Evolutionary conservation across 2,113 vertebrate genomes (phyloP), one percentile per base, ranked within the genome.

Genomic region (Psittacara wagleri): DNA sequence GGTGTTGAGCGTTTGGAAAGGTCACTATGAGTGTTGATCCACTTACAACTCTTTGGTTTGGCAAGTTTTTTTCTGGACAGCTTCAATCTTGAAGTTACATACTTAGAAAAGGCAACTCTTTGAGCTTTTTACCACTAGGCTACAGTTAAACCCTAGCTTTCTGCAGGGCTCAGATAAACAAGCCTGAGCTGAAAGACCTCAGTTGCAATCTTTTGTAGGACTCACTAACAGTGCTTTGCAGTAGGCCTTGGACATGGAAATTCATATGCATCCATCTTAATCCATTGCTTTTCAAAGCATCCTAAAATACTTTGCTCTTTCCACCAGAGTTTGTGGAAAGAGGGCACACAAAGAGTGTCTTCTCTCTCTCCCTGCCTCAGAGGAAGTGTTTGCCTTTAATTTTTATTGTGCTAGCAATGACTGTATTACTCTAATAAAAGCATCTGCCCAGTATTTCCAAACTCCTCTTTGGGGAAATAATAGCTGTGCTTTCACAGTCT

Each of bases 381-480:
- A 80, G 67, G 67, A 87, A 91, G 75, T 0, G 0, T 13, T 85
- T 80, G 70, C 9, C 44, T 91, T 85, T 77, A 57, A 66, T 85
- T 92, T 77, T 90, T 83, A 72, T 74, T 83, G 49, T 39, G 24
- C 46, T 59, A 59, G 20, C 7, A 19, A 18, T 78, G 44, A 33
- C 82, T 77, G 5, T 33, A 51, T 94, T 84, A 39, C 48, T 94
- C 12, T 19, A 84, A 77, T 57, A 85, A 95, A 91, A 80, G 5
- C 63, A 90, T 90, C 78, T 88, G 18, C 39, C 46, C 37, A 35
- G 10, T 49, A 46, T 77, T 95, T 93, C 68, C 54, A 43, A 76
- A 73, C 18, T 10, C 41, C 29, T 84, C 83, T 90, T 85, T 25
- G 62, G 90, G 75, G 82, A 96, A 85, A 91, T 80, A 90, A 63